Conservation (phyloP, 2,113 vertebrate genomes). For the Poecile atricapillus region DNA sequence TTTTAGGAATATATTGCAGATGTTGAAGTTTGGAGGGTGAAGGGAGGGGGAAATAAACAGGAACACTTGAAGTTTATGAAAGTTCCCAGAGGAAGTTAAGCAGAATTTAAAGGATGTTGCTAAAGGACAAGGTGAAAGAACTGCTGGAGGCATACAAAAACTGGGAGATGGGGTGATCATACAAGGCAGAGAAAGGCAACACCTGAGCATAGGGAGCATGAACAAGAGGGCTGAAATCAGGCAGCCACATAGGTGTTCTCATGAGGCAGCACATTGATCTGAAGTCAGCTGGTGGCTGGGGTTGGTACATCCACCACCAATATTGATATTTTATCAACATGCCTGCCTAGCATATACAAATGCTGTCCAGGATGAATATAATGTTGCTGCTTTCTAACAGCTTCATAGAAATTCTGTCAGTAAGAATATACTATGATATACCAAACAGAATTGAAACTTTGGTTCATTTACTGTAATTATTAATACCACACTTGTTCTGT, state of each 20-base stretch:
- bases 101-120: neutral
- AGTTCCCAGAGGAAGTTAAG: neutral
- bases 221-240: neutral
- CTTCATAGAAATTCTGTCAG: neutral
- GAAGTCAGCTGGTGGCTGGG: neutral
- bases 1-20: neutral
- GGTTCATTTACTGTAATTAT: neutral
- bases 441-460: neutral
- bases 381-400: neutral
- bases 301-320: neutral
- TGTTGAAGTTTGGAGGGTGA: neutral
- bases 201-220: neutral
- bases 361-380: neutral
- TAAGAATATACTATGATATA: neutral
- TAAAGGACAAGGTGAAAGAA: neutral
- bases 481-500: neutral
- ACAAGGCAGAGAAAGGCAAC: neutral
- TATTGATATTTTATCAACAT: neutral
- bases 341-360: neutral
- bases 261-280: neutral
- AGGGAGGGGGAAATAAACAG: neutral
- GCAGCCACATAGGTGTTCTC: fast-evolving
- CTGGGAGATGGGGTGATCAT: neutral
- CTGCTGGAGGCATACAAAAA: neutral
- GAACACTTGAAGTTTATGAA: neutral